A percentile compares a stretch with the other conserved stretches of the same genome.
Conservation (phyloP, 1,140 invertebrate species). For the Holotrichia oblita region DNA sequence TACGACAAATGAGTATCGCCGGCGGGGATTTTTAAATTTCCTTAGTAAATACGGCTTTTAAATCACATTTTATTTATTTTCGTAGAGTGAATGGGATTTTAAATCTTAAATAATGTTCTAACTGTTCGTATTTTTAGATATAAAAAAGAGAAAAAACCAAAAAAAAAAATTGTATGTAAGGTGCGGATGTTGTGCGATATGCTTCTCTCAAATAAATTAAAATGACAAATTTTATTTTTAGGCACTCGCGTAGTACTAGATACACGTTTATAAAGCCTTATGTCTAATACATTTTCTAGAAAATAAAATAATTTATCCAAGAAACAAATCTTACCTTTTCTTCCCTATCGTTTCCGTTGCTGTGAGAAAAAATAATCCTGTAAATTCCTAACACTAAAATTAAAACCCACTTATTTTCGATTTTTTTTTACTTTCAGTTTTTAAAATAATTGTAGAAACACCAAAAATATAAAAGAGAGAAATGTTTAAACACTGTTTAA, state of each 20-base stretch:
- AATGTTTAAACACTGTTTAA: neutral
- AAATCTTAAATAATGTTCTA: neutral
- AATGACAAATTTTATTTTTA: slow-evolving; percentile 18
- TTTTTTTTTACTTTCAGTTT: neutral
- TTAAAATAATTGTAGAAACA: neutral
- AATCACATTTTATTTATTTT: neutral
- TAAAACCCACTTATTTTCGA: slow-evolving; percentile 13
- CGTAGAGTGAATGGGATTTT: neutral
- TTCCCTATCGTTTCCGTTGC: neutral
- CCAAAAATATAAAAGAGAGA: too few relatives aligned
- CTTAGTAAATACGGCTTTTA: neutral
- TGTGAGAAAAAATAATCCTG: neutral
- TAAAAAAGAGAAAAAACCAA: neutral
- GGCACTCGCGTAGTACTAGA: neutral
- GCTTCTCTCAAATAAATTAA: neutral
- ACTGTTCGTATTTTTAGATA: neutral
- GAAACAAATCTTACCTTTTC: neutral
- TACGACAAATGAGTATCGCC: neutral
- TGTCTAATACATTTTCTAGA: neutral
- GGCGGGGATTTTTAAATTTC: neutral
- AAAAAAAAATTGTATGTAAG: neutral
- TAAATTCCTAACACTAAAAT: neutral
- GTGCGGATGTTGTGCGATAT: neutral
- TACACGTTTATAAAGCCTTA: neutral
- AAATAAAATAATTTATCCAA: slow-evolving; percentile 9